phyloP scores from a whole-genome alignment of 2,797 vertebrate genomes.

The Melanogrammus aeglefinus region DNA sequence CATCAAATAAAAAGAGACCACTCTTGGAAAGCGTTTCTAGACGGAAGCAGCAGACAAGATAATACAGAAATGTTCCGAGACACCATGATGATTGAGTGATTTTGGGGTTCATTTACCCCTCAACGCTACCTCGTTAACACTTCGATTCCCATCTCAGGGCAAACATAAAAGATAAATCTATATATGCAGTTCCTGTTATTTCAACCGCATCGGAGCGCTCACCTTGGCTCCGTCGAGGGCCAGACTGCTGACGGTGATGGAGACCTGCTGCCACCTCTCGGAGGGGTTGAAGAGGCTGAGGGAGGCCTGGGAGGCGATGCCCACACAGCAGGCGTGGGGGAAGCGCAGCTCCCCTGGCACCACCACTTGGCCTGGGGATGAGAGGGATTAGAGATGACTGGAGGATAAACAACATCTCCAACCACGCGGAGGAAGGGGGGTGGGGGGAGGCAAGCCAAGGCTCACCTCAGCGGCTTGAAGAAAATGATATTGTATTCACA shows the following conservation, averaged over 20 bases:
- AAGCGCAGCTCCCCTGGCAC: conserved; percentile 91
- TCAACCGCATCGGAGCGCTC: conserved; percentile 2
- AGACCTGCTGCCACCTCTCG: conserved; percentile 91
- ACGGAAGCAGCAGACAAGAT: not conserved
- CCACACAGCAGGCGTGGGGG: conserved; percentile 88
- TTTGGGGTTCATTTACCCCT: not conserved
- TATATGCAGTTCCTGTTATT: not conserved
- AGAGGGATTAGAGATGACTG: not conserved
- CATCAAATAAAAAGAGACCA: not conserved
- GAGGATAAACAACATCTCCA: not conserved
- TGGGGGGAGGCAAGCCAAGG: not conserved
- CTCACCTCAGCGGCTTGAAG: not conserved
- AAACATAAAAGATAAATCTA: not conserved
- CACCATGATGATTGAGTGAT: not conserved
- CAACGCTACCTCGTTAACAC: not conserved
- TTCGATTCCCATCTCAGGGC: not conserved
- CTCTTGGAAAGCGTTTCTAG: too few relatives aligned
- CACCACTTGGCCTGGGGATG: conserved; percentile 75
- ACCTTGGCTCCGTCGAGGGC: conserved; percentile 91
- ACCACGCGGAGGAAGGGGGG: not conserved
- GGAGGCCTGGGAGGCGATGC: conserved; percentile 88
- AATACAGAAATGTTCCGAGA: not conserved
- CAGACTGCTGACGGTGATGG: conserved; percentile 76
- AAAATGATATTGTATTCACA: not conserved
- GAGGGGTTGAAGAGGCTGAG: conserved; percentile 89